Evolutionary conservation across 2,113 vertebrate species (phyloP).

Genomic region (Zeus faber): DNA sequence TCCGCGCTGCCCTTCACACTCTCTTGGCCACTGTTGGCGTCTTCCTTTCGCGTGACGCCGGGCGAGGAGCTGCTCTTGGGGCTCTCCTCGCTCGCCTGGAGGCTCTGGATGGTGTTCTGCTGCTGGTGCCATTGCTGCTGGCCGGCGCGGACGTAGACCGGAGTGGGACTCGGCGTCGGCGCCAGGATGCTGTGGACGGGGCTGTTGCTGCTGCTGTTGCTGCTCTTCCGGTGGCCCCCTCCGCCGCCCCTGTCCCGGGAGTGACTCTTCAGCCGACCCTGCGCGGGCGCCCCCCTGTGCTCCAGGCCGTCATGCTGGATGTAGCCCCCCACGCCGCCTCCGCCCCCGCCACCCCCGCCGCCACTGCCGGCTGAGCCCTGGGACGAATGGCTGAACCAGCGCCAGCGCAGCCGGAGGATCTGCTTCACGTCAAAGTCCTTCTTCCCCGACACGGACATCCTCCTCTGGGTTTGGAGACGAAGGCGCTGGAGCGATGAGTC

Average conservation of each 20-base stretch:
- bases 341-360: conserved; percentile 50
- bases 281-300: conserved; percentile 83
- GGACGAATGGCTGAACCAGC: conserved; percentile 94
- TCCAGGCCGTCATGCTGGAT: conserved; percentile 93
- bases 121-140: conserved; percentile 84
- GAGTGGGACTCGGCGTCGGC: conserved; percentile 79
- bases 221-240: conserved; percentile 53
- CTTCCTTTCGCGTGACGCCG: conserved; percentile 73
- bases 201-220: conserved; percentile 67
- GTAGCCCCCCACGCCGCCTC: conserved; percentile 81
- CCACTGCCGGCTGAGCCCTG: conserved; percentile 80
- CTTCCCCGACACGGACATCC: conserved; percentile 93
- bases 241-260: conserved; percentile 82
- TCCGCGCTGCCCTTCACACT: conserved; percentile 80
- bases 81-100: conserved; percentile 77
- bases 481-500: conserved; percentile 53
- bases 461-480: conserved; percentile 63
- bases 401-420: conserved; percentile 94
- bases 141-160: conserved; percentile 76
- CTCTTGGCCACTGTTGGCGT: conserved; percentile 64
- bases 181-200: conserved; percentile 86
- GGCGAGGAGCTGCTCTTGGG: conserved; percentile 73
- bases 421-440: conserved; percentile 98
- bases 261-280: conserved; percentile 88
- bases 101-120: conserved; percentile 79